Evolutionary conservation across 2,797 vertebrate species (phyloP).

Genomic region (Melanotaenia boesemani): DNA sequence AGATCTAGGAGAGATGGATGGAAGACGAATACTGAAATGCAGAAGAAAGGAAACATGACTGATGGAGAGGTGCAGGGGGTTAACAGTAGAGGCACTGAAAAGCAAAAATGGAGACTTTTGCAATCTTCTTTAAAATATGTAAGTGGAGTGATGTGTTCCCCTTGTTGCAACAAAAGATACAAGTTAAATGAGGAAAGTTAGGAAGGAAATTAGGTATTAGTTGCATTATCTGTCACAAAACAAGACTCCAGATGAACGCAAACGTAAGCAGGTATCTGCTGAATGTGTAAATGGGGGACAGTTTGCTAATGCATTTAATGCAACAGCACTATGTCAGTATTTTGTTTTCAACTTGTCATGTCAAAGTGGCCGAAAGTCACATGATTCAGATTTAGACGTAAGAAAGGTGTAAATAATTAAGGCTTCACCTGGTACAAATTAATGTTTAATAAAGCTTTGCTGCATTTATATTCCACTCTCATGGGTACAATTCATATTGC

Average conservation of each 20-base stretch:
- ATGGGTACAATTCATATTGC: background rate
- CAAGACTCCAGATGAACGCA: background rate
- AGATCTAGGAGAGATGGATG: background rate
- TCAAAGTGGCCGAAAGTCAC: conserved; percentile 1
- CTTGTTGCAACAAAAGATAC: background rate
- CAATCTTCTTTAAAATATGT: conserved; percentile 21
- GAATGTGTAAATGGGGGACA: background rate
- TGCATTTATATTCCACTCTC: no score
- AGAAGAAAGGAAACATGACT: background rate
- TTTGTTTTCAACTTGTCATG: conserved; percentile 1
- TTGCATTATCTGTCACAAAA: background rate
- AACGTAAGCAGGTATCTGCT: background rate
- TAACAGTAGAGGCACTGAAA: conserved; percentile 9
- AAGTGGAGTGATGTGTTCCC: conserved; percentile 13
- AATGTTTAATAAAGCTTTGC: background rate
- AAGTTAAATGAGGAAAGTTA: conserved; percentile 22
- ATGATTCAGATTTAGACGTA: conserved; percentile 6
- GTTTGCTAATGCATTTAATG: background rate
- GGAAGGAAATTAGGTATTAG: background rate
- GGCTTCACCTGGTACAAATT: background rate
- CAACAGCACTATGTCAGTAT: background rate
- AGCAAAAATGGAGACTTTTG: conserved; percentile 10
- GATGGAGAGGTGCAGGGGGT: conserved; percentile 9
- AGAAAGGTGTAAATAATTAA: background rate
- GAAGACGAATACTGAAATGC: no score